Evolutionary conservation across 1,140 invertebrate species (phyloP), one percentile per base, ranked within the genome.

Genomic region (Choristoneura fumiferana): DNA sequence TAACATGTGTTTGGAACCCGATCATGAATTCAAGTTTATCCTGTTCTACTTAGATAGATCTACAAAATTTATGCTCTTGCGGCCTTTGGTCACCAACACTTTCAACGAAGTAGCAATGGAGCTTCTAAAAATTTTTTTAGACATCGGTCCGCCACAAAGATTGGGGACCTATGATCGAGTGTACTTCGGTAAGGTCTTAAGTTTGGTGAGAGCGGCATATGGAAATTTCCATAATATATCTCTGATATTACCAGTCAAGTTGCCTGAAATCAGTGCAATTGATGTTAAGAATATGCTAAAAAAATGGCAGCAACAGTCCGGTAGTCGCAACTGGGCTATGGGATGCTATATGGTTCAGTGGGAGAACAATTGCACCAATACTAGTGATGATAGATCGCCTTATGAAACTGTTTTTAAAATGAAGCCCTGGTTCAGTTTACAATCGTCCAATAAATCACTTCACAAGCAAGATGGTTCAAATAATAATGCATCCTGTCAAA

Each of bases 311-410:
- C 3, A 2, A 12, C 8, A 49, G 4, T 12, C 18, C 8, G 43
- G 43, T 12, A 49, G 43, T n/a, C 12, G n/a, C 43, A 49, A 49
- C 14, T 49, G 43, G 43, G 43, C 43, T 8, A 13, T 49, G 18
- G 43, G 43, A 22, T 49, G 43, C 12, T 49, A 49, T 12, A 49
- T 49, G 9, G 22, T 49, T 22, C 43, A 49, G 22, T 49, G 43
- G 43, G 29, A 33, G n/a, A 29, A 22, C 22, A 49, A 49, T 1
- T 22, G n/a, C 22, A 12, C 18, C n/a, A 22, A 9, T 4, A n/a
- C 1, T 43, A n/a, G 4, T 4, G 29, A 29, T 29, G 29, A 22
- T 8, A 17, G 1, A 29, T 13, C 43, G 10, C 43, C 43, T 8
- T 49, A 49, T 22, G 12, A 1, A 4, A 5, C 18, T 12, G 43